Base-by-base conservation (phyloP, 2,888 invertebrate species). In the Beris chalybata region DNA sequence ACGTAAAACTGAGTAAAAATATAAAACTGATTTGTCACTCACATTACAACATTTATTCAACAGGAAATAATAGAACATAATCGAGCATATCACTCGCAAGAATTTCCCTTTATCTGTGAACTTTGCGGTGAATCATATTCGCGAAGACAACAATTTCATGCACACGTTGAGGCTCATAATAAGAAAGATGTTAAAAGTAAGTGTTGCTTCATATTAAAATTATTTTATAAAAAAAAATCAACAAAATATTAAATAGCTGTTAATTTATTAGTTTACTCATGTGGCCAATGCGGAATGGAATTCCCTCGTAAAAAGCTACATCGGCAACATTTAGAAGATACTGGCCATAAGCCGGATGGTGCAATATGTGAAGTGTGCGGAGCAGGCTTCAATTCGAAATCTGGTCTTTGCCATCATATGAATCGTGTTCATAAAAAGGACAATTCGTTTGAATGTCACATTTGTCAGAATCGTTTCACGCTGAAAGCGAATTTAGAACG, bases 181-280 rank as follows among this genome's bases (percentile, higher is more conserved):
- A 79, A 79, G 73, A 80, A 80, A 74, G 79, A 79, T 74, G 76
- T 78, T 74, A 80, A 79, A 80, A 78, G 79, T 79, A 78, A 78
- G 76, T 77, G 74, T 43, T 65, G 32, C 22, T 64, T 64, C 38
- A 59, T 13, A 32, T 22, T 13, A 22, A 66, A 12, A 32, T 12
- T 67, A 6, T 22, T n/a, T n/a, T n/a, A 44, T 38, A 43, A 48
- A 29, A 31, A 1, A n/a, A 6, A 6, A 9, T 12, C 9, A 1
- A 31, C 11, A 22, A 31, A 54, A 29, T 6, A 44, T 38, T 5
- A 38, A 9, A 7, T 38, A 5, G 38, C 38, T 38, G 5, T 38
- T 38, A 5, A 44, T 32, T 66, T 69, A 69, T 12, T 67, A 79
- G 79, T 75, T 52, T 80, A 77, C 71, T 76, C 78, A 13, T 81